These are phyloP conservation scores for Himalopsyche tibetana DNA, from an alignment of 2,888 invertebrate genomes.

Conservation along the genomic window DNA sequence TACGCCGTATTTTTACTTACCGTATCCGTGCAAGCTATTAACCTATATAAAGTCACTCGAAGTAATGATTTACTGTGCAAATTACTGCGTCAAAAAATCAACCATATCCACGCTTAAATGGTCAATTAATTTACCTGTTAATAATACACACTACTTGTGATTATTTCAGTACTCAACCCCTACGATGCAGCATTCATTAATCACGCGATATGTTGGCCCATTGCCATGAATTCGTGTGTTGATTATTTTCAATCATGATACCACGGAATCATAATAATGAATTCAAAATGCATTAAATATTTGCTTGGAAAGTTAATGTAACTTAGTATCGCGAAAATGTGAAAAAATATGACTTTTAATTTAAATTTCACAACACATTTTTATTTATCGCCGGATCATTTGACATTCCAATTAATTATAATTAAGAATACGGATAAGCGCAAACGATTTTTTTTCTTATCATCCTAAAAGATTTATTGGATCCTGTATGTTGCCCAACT, in stretches of 20 bases:
- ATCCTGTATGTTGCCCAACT: no score
- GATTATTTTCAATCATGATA: neutral
- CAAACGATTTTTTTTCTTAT: no score
- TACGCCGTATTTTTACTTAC: neutral
- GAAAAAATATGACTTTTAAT: no score
- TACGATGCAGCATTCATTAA: neutral
- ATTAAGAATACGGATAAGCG: no score
- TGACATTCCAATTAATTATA: no score
- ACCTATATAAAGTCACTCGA: neutral
- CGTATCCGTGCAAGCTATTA: neutral
- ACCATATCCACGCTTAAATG: neutral
- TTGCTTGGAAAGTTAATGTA: no score
- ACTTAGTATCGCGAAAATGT: no score
- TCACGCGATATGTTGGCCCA: neutral
- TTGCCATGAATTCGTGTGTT: neutral
- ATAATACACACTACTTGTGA: neutral
- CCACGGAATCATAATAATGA: no score
- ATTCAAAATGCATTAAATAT: no score
- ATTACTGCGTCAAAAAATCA: neutral
- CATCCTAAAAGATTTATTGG: no score
- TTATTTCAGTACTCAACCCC: neutral
- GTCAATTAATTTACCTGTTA: constrained; percentile 21
- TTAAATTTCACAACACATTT: no score
- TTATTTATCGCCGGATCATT: no score
- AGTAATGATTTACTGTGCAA: neutral